Base-by-base conservation (phyloP, 2,113 vertebrate genomes). In the Tautogolabrus adspersus region DNA sequence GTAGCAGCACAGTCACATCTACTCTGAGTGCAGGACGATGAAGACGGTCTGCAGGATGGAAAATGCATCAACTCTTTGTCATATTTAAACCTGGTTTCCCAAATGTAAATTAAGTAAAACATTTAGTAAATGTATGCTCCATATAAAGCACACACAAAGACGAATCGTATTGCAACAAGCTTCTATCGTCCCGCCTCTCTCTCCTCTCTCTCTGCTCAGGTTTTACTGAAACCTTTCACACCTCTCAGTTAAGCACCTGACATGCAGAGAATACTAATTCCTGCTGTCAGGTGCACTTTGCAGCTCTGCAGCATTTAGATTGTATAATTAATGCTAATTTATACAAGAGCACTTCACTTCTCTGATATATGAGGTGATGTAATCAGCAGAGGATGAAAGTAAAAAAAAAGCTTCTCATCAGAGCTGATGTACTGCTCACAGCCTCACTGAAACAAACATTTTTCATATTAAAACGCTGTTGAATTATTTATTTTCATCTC, bases 301-400 rank as follows among this genome's bases (percentile, higher is more conserved):
- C 51, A 55, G 66, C 75, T 66, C 49, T 72, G 63, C 68, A 75
- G 68, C 62, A 68, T 79, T 84, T 69, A 83, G 62, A 37, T 66
- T 62, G 70, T 44, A 56, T 72, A 85, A 88, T 73, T 56, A 69
- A 86, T 87, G 83, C 70, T 66, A 83, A 87, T 90, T 76, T 83
- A 73, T 52, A 72, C 78, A 70, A 75, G 49, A 71, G 19, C 68
- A 18, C 46, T 19, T 1, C 19, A 76, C 83, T 75, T 77, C 18
- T 82, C 22, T 82, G 72, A 87, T 75, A 87, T 75, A 72, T 70
- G 74, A 81, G 40, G 51, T 76, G 65, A 84, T 79, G 58, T 78
- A 79, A 82, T 72, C 66, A 16, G 9, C 7, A 74, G 71, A 49
- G 47, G 47, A 49, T 19, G 18, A 15, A 49, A 19, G 7, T 15